Percentiles rank a stretch among this genome's conserved stretches.
Conservation (phyloP, 2,113 vertebrate genomes). For the Manacus vitellinus region DNA sequence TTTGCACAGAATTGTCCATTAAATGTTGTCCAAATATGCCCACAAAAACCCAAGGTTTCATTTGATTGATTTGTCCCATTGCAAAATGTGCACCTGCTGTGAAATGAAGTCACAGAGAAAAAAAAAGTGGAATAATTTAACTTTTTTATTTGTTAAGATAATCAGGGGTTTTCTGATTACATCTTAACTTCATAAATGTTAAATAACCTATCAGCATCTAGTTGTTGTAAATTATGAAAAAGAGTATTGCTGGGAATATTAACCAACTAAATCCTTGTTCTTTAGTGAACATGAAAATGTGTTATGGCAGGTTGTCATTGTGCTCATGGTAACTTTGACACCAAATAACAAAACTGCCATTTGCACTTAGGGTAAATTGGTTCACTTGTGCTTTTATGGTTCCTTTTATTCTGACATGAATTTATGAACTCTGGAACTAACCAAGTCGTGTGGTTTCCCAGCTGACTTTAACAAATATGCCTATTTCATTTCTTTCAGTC, state of each 20-base stretch:
- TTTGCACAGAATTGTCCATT: constrained; percentile 55
- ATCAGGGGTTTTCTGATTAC: constrained; percentile 98
- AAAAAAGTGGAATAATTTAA: constrained; percentile 95
- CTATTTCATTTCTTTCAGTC: constrained; percentile 71
- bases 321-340: constrained; percentile 80
- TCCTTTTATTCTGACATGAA: constrained; percentile 76
- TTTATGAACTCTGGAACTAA: constrained; percentile 78
- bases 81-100: constrained; percentile 75
- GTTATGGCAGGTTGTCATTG: constrained; percentile 85
- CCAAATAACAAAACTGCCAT: constrained; percentile 86
- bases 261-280: constrained; percentile 86
- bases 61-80: constrained; percentile 78
- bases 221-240: constrained; percentile 99
- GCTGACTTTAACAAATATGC: constrained; percentile 76
- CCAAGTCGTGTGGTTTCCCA: constrained; percentile 69
- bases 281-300: constrained; percentile 82
- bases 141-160: constrained; percentile 99
- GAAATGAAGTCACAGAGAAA: constrained; percentile 65
- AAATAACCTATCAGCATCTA: constrained; percentile 99
- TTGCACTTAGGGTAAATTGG: constrained; percentile 82
- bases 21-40: constrained; percentile 47
- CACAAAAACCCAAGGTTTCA: constrained; percentile 18
- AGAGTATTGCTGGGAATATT: constrained; percentile 92
- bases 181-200: constrained; percentile 99
- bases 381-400: constrained; percentile 71